Conservation (phyloP, 2,797 vertebrate species). For the Bradypodion ventrale region DNA sequence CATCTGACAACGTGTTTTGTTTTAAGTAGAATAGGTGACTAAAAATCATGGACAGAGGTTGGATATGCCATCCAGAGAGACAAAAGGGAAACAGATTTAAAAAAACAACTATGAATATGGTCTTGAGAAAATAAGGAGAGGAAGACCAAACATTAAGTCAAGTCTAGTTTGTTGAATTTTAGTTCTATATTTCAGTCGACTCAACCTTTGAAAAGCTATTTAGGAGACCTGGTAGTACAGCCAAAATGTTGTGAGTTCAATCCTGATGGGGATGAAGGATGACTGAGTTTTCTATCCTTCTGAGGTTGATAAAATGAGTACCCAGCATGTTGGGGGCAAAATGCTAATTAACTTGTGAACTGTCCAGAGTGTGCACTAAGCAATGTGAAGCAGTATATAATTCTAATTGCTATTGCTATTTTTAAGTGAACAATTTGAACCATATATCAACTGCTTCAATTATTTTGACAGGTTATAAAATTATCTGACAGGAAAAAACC, state of each 20-base stretch:
- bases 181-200: too few relatives aligned
- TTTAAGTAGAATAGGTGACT: background rate
- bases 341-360: too few relatives aligned
- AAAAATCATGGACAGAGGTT: constrained; percentile 13
- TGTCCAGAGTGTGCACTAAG: too few relatives aligned
- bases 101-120: background rate
- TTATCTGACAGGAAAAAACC: background rate
- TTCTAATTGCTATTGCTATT: too few relatives aligned
- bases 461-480: background rate
- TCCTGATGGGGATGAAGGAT: too few relatives aligned
- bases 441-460: background rate
- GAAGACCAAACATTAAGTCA: background rate
- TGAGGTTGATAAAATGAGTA: too few relatives aligned
- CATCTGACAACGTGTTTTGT: background rate
- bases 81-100: background rate
- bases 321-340: too few relatives aligned
- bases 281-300: too few relatives aligned
- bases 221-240: too few relatives aligned
- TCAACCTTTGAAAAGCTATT: background rate
- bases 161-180: background rate
- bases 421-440: background rate
- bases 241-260: too few relatives aligned
- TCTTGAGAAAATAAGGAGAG: background rate
- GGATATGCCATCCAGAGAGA: background rate
- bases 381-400: too few relatives aligned